phyloP scores from a whole-genome alignment of 2,797 vertebrate species.

The Triplophysa yarkandensis region DNA sequence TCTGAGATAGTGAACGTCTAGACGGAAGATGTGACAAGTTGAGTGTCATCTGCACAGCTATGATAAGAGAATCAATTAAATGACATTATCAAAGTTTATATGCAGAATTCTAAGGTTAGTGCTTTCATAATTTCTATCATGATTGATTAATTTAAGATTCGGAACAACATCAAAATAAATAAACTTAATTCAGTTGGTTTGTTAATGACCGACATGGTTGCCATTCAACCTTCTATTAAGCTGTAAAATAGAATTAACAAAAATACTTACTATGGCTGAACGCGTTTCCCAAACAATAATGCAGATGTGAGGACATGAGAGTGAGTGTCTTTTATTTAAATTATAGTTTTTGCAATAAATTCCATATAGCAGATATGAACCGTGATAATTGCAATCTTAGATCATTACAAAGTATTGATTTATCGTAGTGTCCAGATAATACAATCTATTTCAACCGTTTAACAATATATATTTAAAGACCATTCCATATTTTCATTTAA shows the following conservation, averaged over 20 bases:
- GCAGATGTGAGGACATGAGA: neutral
- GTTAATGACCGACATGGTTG: too few relatives aligned
- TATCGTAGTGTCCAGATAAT: neutral
- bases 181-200: too few relatives aligned
- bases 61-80: slow-evolving; percentile 34
- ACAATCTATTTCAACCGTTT: neutral
- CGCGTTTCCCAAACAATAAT: neutral
- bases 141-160: neutral
- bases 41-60: slow-evolving; percentile 10
- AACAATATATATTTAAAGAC: too few relatives aligned
- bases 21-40: neutral
- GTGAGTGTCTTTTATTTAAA: too few relatives aligned
- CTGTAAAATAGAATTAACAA: neutral
- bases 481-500: too few relatives aligned
- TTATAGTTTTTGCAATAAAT: neutral
- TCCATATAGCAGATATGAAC: neutral
- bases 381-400: neutral
- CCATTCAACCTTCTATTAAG: too few relatives aligned
- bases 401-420: neutral
- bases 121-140: neutral
- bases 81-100: slow-evolving; percentile 4
- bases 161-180: too few relatives aligned
- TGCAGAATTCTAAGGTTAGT: neutral
- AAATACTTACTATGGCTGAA: neutral
- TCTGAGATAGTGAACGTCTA: slow-evolving; percentile 9